phyloP scores from a whole-genome alignment of 2,888 invertebrate species.

The Alviniconcha strummeri region DNA sequence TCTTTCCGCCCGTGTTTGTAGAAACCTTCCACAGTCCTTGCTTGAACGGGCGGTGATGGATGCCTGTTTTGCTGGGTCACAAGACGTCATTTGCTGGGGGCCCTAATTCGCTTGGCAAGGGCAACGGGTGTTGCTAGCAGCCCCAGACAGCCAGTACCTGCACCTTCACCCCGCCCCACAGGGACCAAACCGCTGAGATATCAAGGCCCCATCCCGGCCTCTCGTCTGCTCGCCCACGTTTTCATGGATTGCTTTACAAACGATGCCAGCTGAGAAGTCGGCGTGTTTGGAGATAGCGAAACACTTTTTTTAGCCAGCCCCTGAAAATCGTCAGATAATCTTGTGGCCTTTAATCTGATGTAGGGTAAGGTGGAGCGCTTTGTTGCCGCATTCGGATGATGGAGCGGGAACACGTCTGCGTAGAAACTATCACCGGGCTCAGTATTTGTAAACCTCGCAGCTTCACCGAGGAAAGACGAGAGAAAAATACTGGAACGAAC shows the following conservation, averaged over 20 bases:
- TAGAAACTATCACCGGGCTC: neutral
- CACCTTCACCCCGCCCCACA: neutral
- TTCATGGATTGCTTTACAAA: slow-evolving; percentile 12
- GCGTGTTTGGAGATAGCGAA: slow-evolving; percentile 17
- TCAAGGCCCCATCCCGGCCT: neutral
- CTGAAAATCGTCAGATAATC: slow-evolving; percentile 3
- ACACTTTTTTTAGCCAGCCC: neutral
- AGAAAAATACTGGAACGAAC: no score
- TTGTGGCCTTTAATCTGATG: neutral
- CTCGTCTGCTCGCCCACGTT: neutral
- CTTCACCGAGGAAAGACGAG: no score
- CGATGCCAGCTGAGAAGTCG: slow-evolving; percentile 27
- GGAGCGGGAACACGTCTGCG: neutral
- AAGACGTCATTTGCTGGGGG: neutral
- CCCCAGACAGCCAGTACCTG: neutral
- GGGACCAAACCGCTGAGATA: no score
- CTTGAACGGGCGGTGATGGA: neutral
- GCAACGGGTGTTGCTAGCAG: neutral
- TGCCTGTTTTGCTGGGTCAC: slow-evolving; percentile 5
- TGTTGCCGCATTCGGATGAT: neutral
- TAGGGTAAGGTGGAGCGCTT: slow-evolving; percentile 9
- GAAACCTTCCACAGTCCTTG: no score
- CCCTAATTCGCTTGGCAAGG: slow-evolving; percentile 1
- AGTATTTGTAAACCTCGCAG: neutral
- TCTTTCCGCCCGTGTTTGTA: no score